A percentile compares a stretch with the other conserved stretches of the same genome.
Conservation (phyloP, 92 coral and sea anemone genomes). For the Phenganax stokvisi region DNA sequence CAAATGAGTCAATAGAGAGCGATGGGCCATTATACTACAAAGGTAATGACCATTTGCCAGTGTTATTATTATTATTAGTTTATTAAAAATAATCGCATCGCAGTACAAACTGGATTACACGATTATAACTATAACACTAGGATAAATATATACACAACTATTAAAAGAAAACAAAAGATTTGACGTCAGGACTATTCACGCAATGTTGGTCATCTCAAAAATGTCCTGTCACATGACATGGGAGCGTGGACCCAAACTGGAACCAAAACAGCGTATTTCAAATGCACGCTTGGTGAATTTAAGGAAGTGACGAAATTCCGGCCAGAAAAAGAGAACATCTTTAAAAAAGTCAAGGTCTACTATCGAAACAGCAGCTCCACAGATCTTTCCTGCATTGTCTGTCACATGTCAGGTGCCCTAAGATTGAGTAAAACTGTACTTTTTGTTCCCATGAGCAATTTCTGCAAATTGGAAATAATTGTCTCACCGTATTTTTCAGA, state of each 20-base stretch:
- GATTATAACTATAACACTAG: too few relatives aligned
- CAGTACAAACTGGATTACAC: too few relatives aligned
- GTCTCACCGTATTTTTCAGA: too few relatives aligned
- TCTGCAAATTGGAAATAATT: too few relatives aligned
- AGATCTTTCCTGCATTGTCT: constrained; percentile 42
- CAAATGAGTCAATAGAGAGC: not conserved
- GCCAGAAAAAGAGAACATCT: constrained; percentile 30
- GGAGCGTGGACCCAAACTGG: constrained; percentile 47
- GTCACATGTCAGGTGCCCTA: constrained; percentile 28
- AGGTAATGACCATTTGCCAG: not conserved
- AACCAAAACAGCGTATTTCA: constrained; percentile 39
- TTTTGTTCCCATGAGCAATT: too few relatives aligned
- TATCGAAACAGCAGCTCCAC: not conserved
- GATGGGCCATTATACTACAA: not conserved
- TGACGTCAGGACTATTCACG: not conserved
- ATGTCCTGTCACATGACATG: constrained; percentile 45
- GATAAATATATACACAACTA: too few relatives aligned
- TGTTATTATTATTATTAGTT: not conserved
- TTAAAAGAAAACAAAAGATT: too few relatives aligned
- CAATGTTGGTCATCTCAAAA: constrained; percentile 10
- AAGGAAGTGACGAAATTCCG: constrained; percentile 3
- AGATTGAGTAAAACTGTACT: too few relatives aligned
- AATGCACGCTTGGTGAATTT: not conserved
- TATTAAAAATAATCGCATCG: too few relatives aligned
- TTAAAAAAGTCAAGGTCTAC: not conserved